phyloP scores from a whole-genome alignment of 2,888 invertebrate genomes.

The Cryptophagus acutangulus region DNA sequence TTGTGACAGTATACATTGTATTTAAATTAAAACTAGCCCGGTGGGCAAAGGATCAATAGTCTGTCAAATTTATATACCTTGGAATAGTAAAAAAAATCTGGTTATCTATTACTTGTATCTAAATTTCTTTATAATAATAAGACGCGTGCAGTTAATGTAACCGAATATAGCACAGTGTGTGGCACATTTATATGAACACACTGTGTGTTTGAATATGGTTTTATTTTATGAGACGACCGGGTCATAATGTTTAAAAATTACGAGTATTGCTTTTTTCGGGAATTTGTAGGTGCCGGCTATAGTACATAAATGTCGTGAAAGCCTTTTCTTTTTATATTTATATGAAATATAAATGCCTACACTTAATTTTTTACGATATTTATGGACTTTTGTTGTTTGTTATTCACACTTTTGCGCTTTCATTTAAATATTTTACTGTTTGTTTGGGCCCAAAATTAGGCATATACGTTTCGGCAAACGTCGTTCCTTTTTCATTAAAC shows the following conservation, averaged over 20 bases:
- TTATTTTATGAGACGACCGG: slow-evolving; percentile 29
- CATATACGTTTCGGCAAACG: too few relatives aligned
- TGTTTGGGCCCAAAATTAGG: too few relatives aligned
- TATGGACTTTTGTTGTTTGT: slow-evolving; percentile 15
- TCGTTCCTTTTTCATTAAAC: too few relatives aligned
- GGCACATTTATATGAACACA: slow-evolving; percentile 28
- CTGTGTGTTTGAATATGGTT: slow-evolving; percentile 29
- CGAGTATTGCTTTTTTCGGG: slow-evolving; percentile 35
- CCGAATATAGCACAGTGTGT: slow-evolving; percentile 36
- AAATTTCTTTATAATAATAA: slow-evolving; percentile 8
- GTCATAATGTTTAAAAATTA: slow-evolving; percentile 35
- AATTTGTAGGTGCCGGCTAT: slow-evolving; percentile 35
- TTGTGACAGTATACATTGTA: slow-evolving; percentile 7
- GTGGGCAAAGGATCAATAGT: not conserved
- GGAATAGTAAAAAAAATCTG: slow-evolving; percentile 2
- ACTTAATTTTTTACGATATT: slow-evolving; percentile 28
- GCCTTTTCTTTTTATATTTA: slow-evolving; percentile 27
- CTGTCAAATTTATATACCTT: not conserved
- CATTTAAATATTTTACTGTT: too few relatives aligned
- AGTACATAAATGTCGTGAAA: slow-evolving; percentile 26
- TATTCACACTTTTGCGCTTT: slow-evolving; percentile 8
- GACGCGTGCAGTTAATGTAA: slow-evolving; percentile 27
- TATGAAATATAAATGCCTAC: slow-evolving; percentile 32
- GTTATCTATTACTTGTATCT: slow-evolving; percentile 1
- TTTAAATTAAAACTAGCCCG: not conserved